Conservation (phyloP, 1,140 invertebrate species). For the Bradysia coprophila region DNA sequence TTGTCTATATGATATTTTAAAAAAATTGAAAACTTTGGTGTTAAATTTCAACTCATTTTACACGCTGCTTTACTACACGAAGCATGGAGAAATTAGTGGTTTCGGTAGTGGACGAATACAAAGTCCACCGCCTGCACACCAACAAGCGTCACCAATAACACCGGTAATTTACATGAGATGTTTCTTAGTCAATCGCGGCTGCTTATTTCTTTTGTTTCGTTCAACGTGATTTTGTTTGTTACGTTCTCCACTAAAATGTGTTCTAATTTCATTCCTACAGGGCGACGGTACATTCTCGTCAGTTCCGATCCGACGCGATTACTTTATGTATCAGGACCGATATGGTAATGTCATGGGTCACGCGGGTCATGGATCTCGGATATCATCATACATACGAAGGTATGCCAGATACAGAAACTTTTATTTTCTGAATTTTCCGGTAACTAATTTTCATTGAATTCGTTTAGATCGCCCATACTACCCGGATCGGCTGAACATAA, state of each 20-base stretch:
- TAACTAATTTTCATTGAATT: neutral
- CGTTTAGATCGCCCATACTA: slow-evolving; percentile 1
- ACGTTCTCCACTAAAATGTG: no score
- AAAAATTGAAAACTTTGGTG: no score
- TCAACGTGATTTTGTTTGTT: no score
- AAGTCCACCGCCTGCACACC: slow-evolving; percentile 62
- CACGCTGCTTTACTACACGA: slow-evolving; percentile 10
- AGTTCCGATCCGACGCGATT: slow-evolving; percentile 15
- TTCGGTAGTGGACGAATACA: slow-evolving; percentile 27
- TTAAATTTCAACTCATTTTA: neutral
- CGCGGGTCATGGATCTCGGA: slow-evolving; percentile 31
- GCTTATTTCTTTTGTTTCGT: slow-evolving; percentile 1
- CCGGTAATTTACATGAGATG: slow-evolving; percentile 34
- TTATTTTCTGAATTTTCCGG: neutral
- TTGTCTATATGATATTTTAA: no score
- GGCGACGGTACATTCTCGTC: slow-evolving; percentile 33
- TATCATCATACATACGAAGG: slow-evolving; percentile 24
- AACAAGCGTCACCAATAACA: slow-evolving; percentile 56
- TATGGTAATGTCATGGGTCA: no score
- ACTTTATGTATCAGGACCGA: no score
- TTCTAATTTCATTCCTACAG: no score
- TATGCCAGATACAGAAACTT: slow-evolving; percentile 3
- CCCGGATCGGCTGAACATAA: slow-evolving; percentile 2
- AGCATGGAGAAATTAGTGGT: slow-evolving; percentile 27
- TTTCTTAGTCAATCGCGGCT: slow-evolving; percentile 5